These are phyloP conservation scores for Corynorhinus townsendii DNA, from an alignment of 2,113 vertebrate genomes.

Conservation along the genomic window DNA sequence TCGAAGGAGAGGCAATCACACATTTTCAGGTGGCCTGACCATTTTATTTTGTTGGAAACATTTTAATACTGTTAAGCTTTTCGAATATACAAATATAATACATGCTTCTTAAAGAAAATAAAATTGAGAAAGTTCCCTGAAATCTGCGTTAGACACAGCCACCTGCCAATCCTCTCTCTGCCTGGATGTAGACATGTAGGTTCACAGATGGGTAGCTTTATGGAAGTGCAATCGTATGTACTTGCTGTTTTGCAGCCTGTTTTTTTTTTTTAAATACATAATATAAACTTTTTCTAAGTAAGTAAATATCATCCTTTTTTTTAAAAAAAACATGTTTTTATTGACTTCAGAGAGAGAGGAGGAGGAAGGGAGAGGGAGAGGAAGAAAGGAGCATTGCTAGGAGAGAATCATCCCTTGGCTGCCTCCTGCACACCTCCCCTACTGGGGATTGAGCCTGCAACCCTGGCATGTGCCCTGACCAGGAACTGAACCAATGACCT, in stretches of 20 bases:
- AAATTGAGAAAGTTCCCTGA: background rate
- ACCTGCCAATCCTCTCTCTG: background rate
- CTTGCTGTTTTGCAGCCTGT: background rate
- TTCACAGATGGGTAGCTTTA: background rate
- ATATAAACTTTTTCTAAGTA: background rate
- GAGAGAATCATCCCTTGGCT: too few species aligned
- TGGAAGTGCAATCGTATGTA: background rate
- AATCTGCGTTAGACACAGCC: background rate
- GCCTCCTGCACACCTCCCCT: too few species aligned
- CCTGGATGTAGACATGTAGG: background rate
- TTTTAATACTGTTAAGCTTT: background rate
- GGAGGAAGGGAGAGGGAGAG: too few species aligned
- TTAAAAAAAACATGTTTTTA: too few species aligned
- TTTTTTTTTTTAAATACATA: too few species aligned
- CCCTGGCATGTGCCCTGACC: too few species aligned
- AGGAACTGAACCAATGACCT: too few species aligned
- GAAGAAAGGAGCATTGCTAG: too few species aligned
- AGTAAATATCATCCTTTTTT: too few species aligned
- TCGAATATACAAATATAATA: background rate
- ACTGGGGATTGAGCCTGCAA: too few species aligned
- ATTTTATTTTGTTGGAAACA: background rate
- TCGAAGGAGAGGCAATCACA: background rate
- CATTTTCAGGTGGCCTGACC: background rate
- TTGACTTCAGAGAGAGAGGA: too few species aligned
- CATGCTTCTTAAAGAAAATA: background rate